A percentile compares a stretch with the other conserved stretches of the same genome.
phyloP scores from a whole-genome alignment of 2,888 invertebrate species.

The Drosophila stalkeri region DNA sequence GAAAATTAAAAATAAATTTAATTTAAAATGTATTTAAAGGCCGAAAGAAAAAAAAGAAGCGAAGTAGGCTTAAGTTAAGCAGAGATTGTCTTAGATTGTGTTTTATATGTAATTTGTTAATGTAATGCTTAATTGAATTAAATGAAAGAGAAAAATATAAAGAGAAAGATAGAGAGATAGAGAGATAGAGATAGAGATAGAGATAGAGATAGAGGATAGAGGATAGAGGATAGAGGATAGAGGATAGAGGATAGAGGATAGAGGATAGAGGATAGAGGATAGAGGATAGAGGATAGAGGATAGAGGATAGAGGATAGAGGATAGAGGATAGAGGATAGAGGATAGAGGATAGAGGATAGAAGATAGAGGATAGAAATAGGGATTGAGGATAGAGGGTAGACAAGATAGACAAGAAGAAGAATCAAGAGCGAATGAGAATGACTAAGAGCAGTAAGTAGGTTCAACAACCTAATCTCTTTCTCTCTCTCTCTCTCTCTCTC shows the following conservation, averaged over 20 bases:
- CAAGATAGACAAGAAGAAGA: too few species aligned
- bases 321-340: not conserved
- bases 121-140: slow-evolving; percentile 27
- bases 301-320: not conserved
- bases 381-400: not conserved
- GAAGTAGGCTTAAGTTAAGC: slow-evolving; percentile 47
- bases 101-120: slow-evolving; percentile 6
- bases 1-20: slow-evolving; percentile 16
- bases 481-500: not conserved
- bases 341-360: not conserved
- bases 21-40: slow-evolving; percentile 4
- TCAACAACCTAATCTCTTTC: slow-evolving; percentile 59
- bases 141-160: not conserved
- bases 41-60: slow-evolving; percentile 18
- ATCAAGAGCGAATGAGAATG: too few species aligned
- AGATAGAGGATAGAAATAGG: not conserved
- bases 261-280: not conserved
- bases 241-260: not conserved
- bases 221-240: not conserved
- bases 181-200: not conserved
- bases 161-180: not conserved
- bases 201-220: not conserved
- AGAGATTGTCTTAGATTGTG: slow-evolving; percentile 46
- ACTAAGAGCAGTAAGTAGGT: slow-evolving; percentile 20
- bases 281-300: not conserved